Evolutionary conservation across 1,140 invertebrate species (phyloP), one percentile per base, ranked within the genome.

Genomic region (Geopemphigus sp.): DNA sequence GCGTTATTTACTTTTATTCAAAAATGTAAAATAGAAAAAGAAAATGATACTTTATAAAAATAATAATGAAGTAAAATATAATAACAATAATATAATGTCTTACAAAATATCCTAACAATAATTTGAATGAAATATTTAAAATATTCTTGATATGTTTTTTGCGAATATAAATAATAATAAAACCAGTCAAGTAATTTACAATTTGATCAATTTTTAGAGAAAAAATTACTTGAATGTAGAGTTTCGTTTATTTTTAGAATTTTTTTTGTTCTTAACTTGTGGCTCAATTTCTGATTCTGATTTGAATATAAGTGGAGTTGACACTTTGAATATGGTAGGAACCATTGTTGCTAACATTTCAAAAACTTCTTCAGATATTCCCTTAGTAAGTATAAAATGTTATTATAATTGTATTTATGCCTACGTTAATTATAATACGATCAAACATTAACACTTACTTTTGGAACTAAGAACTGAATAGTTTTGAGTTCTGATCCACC

Each of bases 401-500:
- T 39, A 39, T 39, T 26, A 74, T 78, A 32, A 81, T 76, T 50
- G n/a, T 45, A 29, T 29, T 53, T 68, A 50, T 12, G 47, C 15
- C n/a, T 45, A 45, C 22, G 22, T 45, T 14, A 76, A 24, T 45
- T 29, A 50, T 10, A 17, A 24, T 17, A 45, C 1, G 45, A 73
- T 72, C 5, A 32, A 80, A 64, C 53, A 63, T 17, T 15, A 66
- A 66, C 6, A 82, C 83, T 84, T 86, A 92, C 92, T 86, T 90
- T 89, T 29, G 93, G 93, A 15, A 95, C 90, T 76, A 94, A 85
- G 86, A 95, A 94, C 85, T 95, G 93, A 57, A 95, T 88, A 85
- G 94, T 97, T 84, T 93, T 92, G 39, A 96, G 89, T 85, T 96
- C 94, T 17, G 95, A 93, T 24, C 94, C 95, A 81, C 95, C 94